phyloP scores from a whole-genome alignment of 1,140 invertebrate genomes.

The Sycobia sp. region DNA sequence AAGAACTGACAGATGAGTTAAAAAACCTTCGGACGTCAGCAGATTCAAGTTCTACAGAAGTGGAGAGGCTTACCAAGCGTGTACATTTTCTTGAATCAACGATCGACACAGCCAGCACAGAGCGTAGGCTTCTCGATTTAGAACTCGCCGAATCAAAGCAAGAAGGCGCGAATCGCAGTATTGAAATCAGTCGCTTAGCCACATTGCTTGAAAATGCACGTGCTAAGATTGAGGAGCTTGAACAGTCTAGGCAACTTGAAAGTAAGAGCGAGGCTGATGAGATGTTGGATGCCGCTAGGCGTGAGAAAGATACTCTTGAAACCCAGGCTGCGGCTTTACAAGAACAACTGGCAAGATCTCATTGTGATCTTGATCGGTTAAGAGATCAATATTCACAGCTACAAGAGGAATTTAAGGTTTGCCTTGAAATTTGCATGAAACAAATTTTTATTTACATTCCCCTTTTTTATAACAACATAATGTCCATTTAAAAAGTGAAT shows the following conservation, averaged over 20 bases:
- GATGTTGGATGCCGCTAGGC: slow-evolving; percentile 71
- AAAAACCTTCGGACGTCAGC: slow-evolving; percentile 61
- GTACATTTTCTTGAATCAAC: slow-evolving; percentile 72
- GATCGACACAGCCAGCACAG: slow-evolving; percentile 72
- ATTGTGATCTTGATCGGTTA: slow-evolving; percentile 76
- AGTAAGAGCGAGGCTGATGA: slow-evolving; percentile 66
- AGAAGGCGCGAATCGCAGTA: slow-evolving; percentile 62
- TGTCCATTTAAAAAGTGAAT: background rate
- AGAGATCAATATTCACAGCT: slow-evolving; percentile 74
- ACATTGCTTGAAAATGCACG: slow-evolving; percentile 82
- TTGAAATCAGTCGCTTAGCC: slow-evolving; percentile 78
- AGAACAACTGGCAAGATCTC: slow-evolving; percentile 76
- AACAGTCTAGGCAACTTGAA: slow-evolving; percentile 54
- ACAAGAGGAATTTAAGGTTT: slow-evolving; percentile 80
- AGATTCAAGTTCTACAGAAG: slow-evolving; percentile 65
- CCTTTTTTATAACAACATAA: too few relatives aligned
- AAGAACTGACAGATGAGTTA: slow-evolving; percentile 75
- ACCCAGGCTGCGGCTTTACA: slow-evolving; percentile 74
- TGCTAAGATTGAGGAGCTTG: slow-evolving; percentile 64
- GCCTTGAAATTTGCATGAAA: background rate
- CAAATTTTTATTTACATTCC: too few relatives aligned
- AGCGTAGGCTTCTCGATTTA: slow-evolving; percentile 74
- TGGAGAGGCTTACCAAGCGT: slow-evolving; percentile 69
- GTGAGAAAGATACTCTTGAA: slow-evolving; percentile 73
- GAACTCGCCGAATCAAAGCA: slow-evolving; percentile 72